Conservation (phyloP, 1,140 invertebrate species). For the Mactra quadrangularis region DNA sequence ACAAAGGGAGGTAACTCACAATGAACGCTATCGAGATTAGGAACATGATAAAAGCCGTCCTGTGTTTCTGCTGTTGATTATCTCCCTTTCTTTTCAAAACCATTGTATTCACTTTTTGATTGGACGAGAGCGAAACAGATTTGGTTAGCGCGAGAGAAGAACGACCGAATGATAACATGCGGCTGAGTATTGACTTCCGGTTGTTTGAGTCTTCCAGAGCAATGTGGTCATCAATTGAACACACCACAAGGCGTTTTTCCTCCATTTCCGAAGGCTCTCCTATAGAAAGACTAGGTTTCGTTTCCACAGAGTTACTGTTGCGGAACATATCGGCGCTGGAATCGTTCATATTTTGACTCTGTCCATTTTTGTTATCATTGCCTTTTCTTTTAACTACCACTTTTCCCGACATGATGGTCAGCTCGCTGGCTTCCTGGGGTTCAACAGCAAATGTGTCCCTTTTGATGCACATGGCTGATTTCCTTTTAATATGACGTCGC, state of each 20-base stretch:
- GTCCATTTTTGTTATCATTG: not conserved
- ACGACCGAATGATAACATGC: constrained; percentile 17
- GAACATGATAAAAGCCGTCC: constrained; percentile 48
- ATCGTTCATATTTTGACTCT: not conserved
- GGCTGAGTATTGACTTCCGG: constrained; percentile 4
- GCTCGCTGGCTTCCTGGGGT: not conserved
- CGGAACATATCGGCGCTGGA: not conserved
- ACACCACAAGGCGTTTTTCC: not conserved
- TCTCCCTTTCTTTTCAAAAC: not conserved
- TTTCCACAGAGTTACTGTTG: not conserved
- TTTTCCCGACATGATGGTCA: not conserved
- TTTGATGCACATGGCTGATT: not conserved
- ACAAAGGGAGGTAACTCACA: constrained; percentile 27
- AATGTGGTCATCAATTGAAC: not conserved
- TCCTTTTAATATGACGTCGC: not conserved
- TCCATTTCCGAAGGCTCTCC: not conserved
- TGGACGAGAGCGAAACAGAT: not conserved
- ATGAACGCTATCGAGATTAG: constrained; percentile 32
- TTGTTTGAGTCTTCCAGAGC: not conserved
- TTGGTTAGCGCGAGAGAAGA: not conserved
- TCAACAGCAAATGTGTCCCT: not conserved
- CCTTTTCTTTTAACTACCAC: not conserved
- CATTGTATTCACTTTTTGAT: not conserved
- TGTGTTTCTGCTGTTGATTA: not conserved
- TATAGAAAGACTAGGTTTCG: too few relatives aligned